These are phyloP conservation scores for Hippocampus comes DNA, from an alignment of 2,113 vertebrate species.

Conservation along the genomic window DNA sequence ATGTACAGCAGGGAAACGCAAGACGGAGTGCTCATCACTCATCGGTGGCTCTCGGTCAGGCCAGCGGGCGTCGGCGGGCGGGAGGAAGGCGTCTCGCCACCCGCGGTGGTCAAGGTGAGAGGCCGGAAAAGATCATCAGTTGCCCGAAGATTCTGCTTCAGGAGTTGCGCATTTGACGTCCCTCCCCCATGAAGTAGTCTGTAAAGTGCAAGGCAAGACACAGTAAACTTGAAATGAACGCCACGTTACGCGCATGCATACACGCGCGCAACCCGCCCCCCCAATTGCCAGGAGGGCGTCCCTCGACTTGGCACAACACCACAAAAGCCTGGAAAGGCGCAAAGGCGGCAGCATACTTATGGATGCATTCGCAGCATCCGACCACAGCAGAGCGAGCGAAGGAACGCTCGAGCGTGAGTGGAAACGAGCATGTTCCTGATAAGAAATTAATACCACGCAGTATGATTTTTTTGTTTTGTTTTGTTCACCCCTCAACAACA, in stretches of 20 bases:
- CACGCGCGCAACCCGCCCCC: constrained; percentile 1
- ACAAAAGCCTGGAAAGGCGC: constrained; percentile 65
- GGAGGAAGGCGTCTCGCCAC: constrained; percentile 17
- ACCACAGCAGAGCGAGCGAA: constrained; percentile 24
- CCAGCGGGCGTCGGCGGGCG: constrained; percentile 6
- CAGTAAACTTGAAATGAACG: constrained; percentile 72
- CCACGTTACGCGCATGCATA: constrained; percentile 34
- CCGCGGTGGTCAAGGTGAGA: background rate
- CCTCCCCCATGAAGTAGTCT: constrained; percentile 52
- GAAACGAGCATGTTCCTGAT: background rate
- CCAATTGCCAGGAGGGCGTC: background rate
- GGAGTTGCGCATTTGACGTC: constrained; percentile 63
- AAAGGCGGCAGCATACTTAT: constrained; percentile 46
- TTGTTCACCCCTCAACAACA: background rate
- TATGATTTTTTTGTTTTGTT: background rate
- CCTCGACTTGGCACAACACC: constrained; percentile 66
- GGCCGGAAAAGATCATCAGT: constrained; percentile 48
- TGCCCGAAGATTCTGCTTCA: constrained; percentile 67
- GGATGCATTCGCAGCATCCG: constrained; percentile 55
- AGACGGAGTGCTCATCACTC: constrained; percentile 1
- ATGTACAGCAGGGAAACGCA: constrained; percentile 11
- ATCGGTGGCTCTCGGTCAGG: constrained; percentile 17
- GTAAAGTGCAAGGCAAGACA: constrained; percentile 77
- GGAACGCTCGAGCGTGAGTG: background rate
- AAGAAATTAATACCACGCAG: constrained; percentile 38